phyloP scores from a whole-genome alignment of 2,113 vertebrate genomes.

The Ovis aries region ARS-UI_Ramb_v3.0 NC_056067.1:7704001-7704500 shows the following conservation, averaged over 20 bases:
- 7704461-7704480: neutral
- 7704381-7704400: neutral
- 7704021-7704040: neutral
- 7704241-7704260: neutral
- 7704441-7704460: neutral
- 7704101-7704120: neutral
- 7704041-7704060: neutral
- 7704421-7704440: neutral
- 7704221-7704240: neutral
- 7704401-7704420: accelerated
- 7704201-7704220: neutral
- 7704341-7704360: neutral
- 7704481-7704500: neutral
- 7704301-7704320: neutral
- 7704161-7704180: neutral
- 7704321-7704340: neutral
- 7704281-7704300: neutral
- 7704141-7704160: neutral
- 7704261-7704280: neutral
- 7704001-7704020: neutral
- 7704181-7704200: neutral
- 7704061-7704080: accelerated
- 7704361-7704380: accelerated
- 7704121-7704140: too few species aligned
- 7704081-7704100: neutral